These are phyloP conservation scores for Chorisops tibialis DNA, from an alignment of 2,888 invertebrate species.

Conservation along the genomic window DNA sequence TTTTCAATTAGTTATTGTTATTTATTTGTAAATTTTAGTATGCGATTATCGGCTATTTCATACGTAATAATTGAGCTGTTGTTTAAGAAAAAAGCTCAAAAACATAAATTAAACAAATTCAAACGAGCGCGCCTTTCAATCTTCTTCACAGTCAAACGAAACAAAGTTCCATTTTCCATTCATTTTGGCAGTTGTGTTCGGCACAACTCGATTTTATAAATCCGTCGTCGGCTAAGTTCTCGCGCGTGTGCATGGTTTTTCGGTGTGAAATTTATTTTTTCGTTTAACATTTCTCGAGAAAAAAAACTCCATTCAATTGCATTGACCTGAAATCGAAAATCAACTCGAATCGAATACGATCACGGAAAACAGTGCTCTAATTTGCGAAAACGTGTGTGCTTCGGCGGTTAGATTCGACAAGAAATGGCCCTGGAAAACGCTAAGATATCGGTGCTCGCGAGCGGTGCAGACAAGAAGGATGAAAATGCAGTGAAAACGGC, in stretches of 20 bases:
- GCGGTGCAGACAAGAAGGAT: conserved; percentile 26
- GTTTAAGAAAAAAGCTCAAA: no score
- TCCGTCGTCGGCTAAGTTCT: conserved; percentile 9
- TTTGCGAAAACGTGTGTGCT: no score
- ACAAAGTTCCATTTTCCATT: not conserved
- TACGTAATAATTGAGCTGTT: no score
- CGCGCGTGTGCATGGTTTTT: conserved; percentile 13
- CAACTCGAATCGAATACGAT: not conserved
- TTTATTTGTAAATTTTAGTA: no score
- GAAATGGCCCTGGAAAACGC: conserved; percentile 18
- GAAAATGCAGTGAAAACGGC: conserved; percentile 31
- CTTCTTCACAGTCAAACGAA: no score
- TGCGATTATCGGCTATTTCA: no score
- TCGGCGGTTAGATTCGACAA: no score
- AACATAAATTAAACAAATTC: no score
- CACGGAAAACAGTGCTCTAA: not conserved
- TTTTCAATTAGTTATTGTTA: no score
- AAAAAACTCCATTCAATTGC: conserved; percentile 2
- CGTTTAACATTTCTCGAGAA: no score
- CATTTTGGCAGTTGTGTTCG: conserved; percentile 4
- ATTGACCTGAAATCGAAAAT: not conserved
- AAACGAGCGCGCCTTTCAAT: no score
- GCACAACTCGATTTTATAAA: not conserved
- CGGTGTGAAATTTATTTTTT: conserved; percentile 12
- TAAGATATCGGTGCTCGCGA: conserved; percentile 25